Evolutionary conservation across 2,113 vertebrate genomes (phyloP).

Genomic region (Paramisgurnus dabryanus): DNA sequence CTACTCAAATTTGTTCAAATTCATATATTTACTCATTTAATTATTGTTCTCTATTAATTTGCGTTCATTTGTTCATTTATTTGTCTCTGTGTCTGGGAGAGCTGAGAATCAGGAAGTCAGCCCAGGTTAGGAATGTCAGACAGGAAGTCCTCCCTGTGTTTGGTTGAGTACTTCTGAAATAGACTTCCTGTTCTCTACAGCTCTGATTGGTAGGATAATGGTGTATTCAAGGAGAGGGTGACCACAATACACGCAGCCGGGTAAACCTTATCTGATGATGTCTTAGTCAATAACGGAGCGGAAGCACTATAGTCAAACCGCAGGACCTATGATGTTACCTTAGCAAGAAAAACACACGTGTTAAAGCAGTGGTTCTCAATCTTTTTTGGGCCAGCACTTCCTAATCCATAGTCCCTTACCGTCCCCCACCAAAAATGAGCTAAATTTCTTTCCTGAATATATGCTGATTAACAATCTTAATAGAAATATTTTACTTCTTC

Average conservation of each 20-base stretch:
- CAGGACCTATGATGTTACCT: neutral
- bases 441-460: too few species aligned
- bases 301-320: neutral
- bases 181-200: constrained; percentile 73
- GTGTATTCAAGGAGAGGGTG: constrained; percentile 52
- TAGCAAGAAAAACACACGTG: neutral
- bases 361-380: neutral
- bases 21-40: too few species aligned
- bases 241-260: constrained; percentile 27
- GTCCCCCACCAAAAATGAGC: too few species aligned
- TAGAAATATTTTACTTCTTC: too few species aligned
- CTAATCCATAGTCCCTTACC: too few species aligned
- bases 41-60: too few species aligned
- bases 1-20: too few species aligned
- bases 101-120: constrained; percentile 67
- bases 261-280: neutral
- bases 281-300: neutral
- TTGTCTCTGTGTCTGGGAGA: constrained; percentile 38
- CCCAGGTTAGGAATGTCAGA: constrained; percentile 78
- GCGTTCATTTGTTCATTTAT: neutral
- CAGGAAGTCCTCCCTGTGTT: constrained; percentile 73
- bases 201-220: constrained; percentile 59
- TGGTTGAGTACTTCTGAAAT: constrained; percentile 66
- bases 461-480: too few species aligned
- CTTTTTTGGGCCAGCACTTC: too few species aligned